Evolutionary conservation across 2,113 vertebrate species (phyloP).

Genomic region (Catharus minimus): DNA sequence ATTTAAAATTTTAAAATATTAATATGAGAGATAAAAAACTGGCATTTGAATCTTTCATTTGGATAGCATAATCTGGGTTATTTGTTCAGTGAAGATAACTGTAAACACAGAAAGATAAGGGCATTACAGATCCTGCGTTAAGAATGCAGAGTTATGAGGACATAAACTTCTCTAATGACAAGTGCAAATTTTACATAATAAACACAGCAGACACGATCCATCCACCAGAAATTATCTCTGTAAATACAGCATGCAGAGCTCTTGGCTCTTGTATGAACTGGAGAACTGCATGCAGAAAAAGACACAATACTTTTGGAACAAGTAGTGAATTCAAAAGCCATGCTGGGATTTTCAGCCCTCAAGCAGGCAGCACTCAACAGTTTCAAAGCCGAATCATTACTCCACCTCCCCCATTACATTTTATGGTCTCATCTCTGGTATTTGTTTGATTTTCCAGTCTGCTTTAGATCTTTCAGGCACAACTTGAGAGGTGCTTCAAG

Average conservation of each 20-base stretch:
- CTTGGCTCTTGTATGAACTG: background rate
- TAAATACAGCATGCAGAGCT: background rate
- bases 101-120: background rate
- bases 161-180: slow-evolving; percentile 33
- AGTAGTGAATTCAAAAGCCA: background rate
- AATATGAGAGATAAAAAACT: background rate
- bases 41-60: slow-evolving; percentile 9
- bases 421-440: background rate
- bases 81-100: slow-evolving; percentile 40
- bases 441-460: background rate
- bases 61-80: slow-evolving; percentile 29
- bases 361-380: background rate
- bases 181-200: slow-evolving; percentile 16
- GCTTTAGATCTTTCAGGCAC: background rate
- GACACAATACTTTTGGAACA: background rate
- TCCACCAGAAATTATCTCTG: background rate
- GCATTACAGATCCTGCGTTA: background rate
- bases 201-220: background rate
- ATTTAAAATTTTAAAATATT: slow-evolving; percentile 25
- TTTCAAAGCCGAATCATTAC: background rate
- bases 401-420: background rate
- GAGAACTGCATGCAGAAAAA: background rate
- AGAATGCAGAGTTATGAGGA: slow-evolving; percentile 48
- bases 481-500: background rate
- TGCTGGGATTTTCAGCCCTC: background rate